phyloP scores from a whole-genome alignment of 2,797 vertebrate genomes.

The Decapterus maruadsi region DNA sequence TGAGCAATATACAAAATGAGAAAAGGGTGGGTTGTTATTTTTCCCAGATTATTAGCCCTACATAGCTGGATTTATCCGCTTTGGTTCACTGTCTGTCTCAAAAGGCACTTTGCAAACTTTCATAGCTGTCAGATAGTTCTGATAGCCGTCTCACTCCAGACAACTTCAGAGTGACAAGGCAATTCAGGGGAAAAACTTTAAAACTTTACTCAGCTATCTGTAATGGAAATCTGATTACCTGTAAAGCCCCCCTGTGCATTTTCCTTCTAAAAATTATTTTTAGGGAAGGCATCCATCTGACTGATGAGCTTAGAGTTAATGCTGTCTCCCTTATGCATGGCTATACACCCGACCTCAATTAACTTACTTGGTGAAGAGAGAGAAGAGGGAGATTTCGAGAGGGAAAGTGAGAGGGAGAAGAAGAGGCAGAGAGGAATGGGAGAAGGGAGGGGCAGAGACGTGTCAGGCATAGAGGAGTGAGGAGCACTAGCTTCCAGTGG shows the following conservation, averaged over 20 bases:
- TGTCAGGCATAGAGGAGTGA: conserved; percentile 50
- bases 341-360: conserved; percentile 67
- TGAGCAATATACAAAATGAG: background rate
- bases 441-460: conserved; percentile 36
- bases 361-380: conserved; percentile 57
- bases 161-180: conserved; percentile 58
- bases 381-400: conserved; percentile 41
- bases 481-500: conserved; percentile 14
- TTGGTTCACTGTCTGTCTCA: conserved; percentile 33
- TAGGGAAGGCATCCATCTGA: conserved; percentile 41
- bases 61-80: conserved; percentile 39
- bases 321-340: conserved; percentile 48
- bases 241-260: conserved; percentile 41
- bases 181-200: conserved; percentile 50
- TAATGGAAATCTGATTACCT: conserved; percentile 71
- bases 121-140: conserved; percentile 10
- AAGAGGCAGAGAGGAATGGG: conserved; percentile 31
- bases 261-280: conserved; percentile 37
- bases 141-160: conserved; percentile 35
- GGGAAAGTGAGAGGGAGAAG: conserved; percentile 12
- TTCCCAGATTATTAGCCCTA: conserved; percentile 19
- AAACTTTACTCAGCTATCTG: conserved; percentile 57
- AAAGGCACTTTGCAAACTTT: conserved; percentile 49
- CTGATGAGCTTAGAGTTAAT: conserved; percentile 61
- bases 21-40: conserved; percentile 8